Evolutionary conservation across 1,140 invertebrate genomes (phyloP), one percentile per base, ranked within the genome.

Genomic region (Leptopilina boulardi): DNA sequence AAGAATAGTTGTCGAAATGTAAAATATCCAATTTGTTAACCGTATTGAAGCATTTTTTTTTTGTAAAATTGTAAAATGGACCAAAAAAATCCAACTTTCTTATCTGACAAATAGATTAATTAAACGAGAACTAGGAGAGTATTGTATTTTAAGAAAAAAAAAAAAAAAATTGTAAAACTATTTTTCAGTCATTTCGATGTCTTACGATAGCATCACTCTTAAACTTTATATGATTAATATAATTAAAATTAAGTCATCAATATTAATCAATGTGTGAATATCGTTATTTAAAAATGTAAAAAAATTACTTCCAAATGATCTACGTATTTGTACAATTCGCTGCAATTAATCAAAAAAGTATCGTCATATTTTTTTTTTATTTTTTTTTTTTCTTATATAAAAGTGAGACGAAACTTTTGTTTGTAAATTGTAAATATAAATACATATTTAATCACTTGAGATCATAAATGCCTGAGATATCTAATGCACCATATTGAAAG

Each of bases 401-500:
- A 66, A 30, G 26, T n/a, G 5, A 13, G 26, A 66, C 23, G 10
- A 54, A 54, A 18, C 51, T 54, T 18, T 54, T 30, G 11, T 66
- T 30, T 66, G 23, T 66, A 30, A 34, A 30, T 66, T 11, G 59
- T 66, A 30, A 66, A 66, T 82, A 85, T 81, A 81, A 83, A 84
- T 85, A 84, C 51, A 74, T 44, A 54, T 78, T 79, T 82, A 80
- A 41, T 79, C 78, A 82, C 83, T 81, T 87, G 87, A 88, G 86
- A 88, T 87, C 85, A 88, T 82, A 84, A 84, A 75, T 81, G 86
- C 86, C 86, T 88, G 86, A 87, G 86, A 86, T 82, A 79, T 86
- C 78, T 82, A 83, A 80, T 81, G 74, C 73, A 83, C 71, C 59
- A 66, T 66, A 30, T 13, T 66, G 13, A 66, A 66, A 66, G 59